Evolutionary conservation across 2,888 invertebrate genomes (phyloP).

Genomic region (Cremastinae sp.): DNA sequence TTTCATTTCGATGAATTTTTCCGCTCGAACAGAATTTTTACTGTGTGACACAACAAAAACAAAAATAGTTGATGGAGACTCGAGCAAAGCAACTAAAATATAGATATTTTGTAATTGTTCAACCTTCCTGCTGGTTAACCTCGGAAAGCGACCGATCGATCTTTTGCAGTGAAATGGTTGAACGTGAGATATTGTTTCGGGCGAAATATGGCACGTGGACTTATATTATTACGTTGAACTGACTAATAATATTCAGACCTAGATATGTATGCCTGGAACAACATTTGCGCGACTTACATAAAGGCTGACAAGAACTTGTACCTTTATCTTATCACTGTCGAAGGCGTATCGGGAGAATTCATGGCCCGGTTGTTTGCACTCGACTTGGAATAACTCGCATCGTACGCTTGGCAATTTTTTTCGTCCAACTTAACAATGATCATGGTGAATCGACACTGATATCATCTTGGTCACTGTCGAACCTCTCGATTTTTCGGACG

Average conservation of each 20-base stretch:
- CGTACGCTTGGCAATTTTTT: constrained; percentile 45
- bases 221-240: background rate
- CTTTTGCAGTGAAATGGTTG: background rate
- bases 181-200: constrained; percentile 31
- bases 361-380: constrained; percentile 66
- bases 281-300: constrained; percentile 39
- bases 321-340: constrained; percentile 75
- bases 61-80: no score
- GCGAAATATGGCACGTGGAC: background rate
- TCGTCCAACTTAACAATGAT: background rate
- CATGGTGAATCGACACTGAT: no score
- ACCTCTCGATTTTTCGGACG: no score
- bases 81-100: no score
- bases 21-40: no score
- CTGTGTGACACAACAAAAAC: no score
- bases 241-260: constrained; percentile 41
- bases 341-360: constrained; percentile 68
- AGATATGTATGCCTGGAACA: constrained; percentile 11
- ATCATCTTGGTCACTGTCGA: no score
- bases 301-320: constrained; percentile 49
- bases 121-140: no score
- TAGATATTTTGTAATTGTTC: background rate
- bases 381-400: constrained; percentile 41
- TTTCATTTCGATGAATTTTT: no score
- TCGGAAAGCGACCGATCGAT: no score